Base-by-base conservation (phyloP, 2,113 vertebrate genomes). In the Oceanites oceanicus region DNA sequence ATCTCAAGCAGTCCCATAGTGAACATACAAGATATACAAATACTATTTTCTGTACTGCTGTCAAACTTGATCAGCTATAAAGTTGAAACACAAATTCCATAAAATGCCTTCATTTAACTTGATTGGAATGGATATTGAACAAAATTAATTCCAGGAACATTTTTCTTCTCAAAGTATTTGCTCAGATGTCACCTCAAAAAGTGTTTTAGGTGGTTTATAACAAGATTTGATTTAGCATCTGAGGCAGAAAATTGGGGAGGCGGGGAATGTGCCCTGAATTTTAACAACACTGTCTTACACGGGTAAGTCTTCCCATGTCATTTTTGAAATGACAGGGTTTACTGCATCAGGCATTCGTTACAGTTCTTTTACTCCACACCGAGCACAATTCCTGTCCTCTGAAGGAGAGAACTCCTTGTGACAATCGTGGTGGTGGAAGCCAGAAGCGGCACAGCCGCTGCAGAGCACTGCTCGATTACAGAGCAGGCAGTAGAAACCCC, bases 91-190 rank as follows among this genome's bases (percentile, higher is more conserved):
- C 75, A 56, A 92, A 84, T 86, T 85, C 44, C 88, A 97, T 76
- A 96, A 95, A 96, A 95, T 55, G 55, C 76, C 40, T 94, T 90
- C 42, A 96, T 95, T 92, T 96, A 93, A 97, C 75, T 85, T 96
- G 87, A 97, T 40, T 97, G 52, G 73, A 96, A 97, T 15, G 56
- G 50, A 80, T 87, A 94, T 29, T 91, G 89, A 96, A 94, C 11
- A 94, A 81, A 94, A 92, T 40, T 66, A 72, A 94, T 84, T 94
- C 45, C 58, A 96, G 55, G 91, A 96, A 87, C 59, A 93, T 77
- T 91, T 79, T 86, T 81, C 81, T 94, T 97, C 66, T 86, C 38
- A 47, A 92, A 86, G 94, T 80, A 93, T 95, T 97, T 91, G 86
- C 70, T 63, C 66, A 95, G 44, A 78, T 56, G 63, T 74, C 83